These are phyloP conservation scores for Meta bourneti DNA, from an alignment of 2,888 invertebrate genomes.

Conservation along the genomic window DNA sequence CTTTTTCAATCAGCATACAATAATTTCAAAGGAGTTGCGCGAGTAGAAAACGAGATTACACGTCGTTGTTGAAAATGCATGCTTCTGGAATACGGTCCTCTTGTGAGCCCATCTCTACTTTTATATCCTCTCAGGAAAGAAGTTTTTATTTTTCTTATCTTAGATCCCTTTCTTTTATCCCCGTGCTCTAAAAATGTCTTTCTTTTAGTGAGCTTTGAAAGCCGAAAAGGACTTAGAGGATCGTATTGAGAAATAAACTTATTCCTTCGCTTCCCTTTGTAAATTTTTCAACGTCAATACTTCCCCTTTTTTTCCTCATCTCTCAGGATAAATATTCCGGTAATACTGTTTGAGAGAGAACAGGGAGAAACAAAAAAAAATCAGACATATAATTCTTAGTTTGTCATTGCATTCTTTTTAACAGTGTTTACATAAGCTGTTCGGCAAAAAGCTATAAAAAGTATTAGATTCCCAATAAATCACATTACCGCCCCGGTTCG, in stretches of 20 bases:
- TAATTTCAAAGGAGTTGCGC: background rate
- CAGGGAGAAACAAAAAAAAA: constrained; percentile 13
- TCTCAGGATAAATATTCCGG: constrained; percentile 48
- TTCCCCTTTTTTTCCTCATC: constrained; percentile 14
- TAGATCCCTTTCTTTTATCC: background rate
- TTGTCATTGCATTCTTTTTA: constrained; percentile 74
- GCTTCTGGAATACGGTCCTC: background rate
- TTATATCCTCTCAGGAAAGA: background rate
- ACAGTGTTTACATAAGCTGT: constrained; percentile 75
- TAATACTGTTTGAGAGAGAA: constrained; percentile 67
- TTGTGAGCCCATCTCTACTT: background rate
- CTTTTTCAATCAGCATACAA: background rate
- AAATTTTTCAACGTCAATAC: constrained; percentile 73
- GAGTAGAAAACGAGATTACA: background rate
- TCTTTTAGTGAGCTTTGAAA: constrained; percentile 10
- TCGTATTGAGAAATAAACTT: constrained; percentile 52
- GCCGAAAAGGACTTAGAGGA: constrained; percentile 49
- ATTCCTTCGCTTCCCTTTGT: constrained; percentile 30
- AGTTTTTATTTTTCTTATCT: constrained; percentile 8
- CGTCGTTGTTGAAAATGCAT: background rate
- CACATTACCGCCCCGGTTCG: constrained; percentile 65
- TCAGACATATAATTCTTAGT: constrained; percentile 70
- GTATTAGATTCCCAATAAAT: constrained; percentile 76
- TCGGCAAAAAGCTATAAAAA: constrained; percentile 72
- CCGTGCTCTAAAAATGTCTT: constrained; percentile 12